Evolutionary conservation across 2,113 vertebrate genomes (phyloP).

Genomic region (Lates calcarifer): DNA sequence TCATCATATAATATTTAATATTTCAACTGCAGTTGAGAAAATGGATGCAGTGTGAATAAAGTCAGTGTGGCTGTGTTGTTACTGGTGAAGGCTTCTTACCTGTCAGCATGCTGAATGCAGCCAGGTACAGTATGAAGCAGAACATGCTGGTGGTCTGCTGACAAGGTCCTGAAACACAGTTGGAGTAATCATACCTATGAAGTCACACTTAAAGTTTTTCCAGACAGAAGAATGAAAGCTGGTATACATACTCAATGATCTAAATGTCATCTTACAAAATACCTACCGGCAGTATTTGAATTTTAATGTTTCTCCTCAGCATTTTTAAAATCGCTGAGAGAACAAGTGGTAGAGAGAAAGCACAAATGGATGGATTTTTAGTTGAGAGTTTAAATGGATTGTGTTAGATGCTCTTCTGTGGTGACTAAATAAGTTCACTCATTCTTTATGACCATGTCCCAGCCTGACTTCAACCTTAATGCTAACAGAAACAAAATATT

Average conservation of each 20-base stretch:
- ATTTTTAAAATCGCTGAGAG: too few relatives aligned
- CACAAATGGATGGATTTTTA: neutral
- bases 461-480: too few relatives aligned
- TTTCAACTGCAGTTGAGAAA: too few relatives aligned
- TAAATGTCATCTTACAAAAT: neutral
- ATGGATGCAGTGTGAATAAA: too few relatives aligned
- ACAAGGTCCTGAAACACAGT: constrained; percentile 16
- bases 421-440: neutral
- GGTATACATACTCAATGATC: neutral
- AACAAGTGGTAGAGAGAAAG: too few relatives aligned
- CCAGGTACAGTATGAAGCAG: neutral
- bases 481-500: too few relatives aligned
- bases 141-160: constrained; percentile 21
- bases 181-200: neutral
- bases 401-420: too few relatives aligned
- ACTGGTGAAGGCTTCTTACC: constrained; percentile 20
- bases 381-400: neutral
- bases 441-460: too few relatives aligned
- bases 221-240: neutral
- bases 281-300: neutral
- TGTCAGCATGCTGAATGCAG: constrained; percentile 20
- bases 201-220: neutral
- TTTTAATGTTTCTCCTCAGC: neutral
- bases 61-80: neutral
- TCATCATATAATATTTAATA: too few relatives aligned